Conservation (phyloP, 2,113 vertebrate genomes). For the Mesocricetus auratus region DNA sequence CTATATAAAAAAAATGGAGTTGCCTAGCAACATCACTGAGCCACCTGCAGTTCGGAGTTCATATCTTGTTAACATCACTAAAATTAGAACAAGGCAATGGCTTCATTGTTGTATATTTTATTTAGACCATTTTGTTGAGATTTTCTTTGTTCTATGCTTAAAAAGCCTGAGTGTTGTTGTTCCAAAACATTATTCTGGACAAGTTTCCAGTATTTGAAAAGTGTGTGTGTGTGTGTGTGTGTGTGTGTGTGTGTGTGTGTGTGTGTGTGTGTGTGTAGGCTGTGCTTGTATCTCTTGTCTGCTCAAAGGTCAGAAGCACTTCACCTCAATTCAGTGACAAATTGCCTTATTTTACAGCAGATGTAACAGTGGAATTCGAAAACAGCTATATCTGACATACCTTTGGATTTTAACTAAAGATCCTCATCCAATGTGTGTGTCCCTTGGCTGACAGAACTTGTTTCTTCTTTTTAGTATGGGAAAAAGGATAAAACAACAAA, state of each 20-base stretch:
- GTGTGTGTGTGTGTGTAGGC: not conserved
- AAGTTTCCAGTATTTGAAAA: slow-evolving; percentile 25
- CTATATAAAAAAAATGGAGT: slow-evolving; percentile 55
- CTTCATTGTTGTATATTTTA: slow-evolving; percentile 76
- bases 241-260: not conserved
- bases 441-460: not conserved
- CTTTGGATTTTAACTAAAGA: slow-evolving; percentile 66
- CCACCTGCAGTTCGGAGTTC: slow-evolving; percentile 84
- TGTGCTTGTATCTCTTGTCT: slow-evolving; percentile 36
- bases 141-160: slow-evolving; percentile 54
- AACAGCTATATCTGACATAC: slow-evolving; percentile 8
- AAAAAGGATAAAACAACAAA: slow-evolving; percentile 32
- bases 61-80: slow-evolving; percentile 84
- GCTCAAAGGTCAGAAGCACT: slow-evolving; percentile 72
- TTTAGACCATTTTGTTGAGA: slow-evolving; percentile 71
- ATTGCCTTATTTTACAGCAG: slow-evolving; percentile 79
- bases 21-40: slow-evolving; percentile 85
- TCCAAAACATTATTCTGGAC: not conserved
- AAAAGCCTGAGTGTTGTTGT: slow-evolving; percentile 66
- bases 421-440: not conserved
- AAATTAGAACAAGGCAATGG: slow-evolving; percentile 85
- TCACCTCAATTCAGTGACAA: slow-evolving; percentile 79
- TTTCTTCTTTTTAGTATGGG: not conserved
- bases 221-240: not conserved
- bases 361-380: slow-evolving; percentile 70